Evolutionary conservation across 2,113 vertebrate species (phyloP), one percentile per base, ranked within the genome.

Genomic region (Sarotherodon lohbergeri): DNA sequence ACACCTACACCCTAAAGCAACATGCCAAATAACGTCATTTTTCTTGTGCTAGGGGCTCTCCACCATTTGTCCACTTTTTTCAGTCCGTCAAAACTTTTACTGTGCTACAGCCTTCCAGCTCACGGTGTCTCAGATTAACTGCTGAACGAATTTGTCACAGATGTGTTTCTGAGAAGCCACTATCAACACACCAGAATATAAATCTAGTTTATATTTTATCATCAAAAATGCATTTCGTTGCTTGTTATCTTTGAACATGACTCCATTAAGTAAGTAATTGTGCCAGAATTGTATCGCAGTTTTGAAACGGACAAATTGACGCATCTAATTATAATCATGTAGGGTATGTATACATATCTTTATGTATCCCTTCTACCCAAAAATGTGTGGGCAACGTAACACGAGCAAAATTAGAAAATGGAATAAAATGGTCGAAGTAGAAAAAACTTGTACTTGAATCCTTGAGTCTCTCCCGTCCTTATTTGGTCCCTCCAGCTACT

Each of bases 21-120:
- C 27, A 27, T 27, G 27, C 27, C 27, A 27, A 27, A 27, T 27
- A 27, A 27, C 4, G 57, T 61, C 57, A 0, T 61, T 61, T 59
- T 17, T 29, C 5, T 9, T 61, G 57, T 61, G 27, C 56, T 9
- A 1, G 4, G 57, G 57, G 17, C 27, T 59, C 56, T 59, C 24
- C 14, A 3, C 4, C 24, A 14, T 57, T 54, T 54, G 9, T 1
- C 19, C 5, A 6, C 5, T 4, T 57, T 54, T 54, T 27, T 57
- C 24, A 57, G 27, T 4, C 57, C 27, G 14, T 61, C 0, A 32
- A 61, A 29, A 0, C 13, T 0, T 59, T 5, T 59, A 27, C 56
- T 16, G 55, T 0, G 9, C 8, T 39, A 39, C 8, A 39, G 36
- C 8, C 9, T 39, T 39, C 8, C 36, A 39, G 36, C 9, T 9